phyloP scores from a whole-genome alignment of 2,888 invertebrate species.

The Melipona bicolor region DNA sequence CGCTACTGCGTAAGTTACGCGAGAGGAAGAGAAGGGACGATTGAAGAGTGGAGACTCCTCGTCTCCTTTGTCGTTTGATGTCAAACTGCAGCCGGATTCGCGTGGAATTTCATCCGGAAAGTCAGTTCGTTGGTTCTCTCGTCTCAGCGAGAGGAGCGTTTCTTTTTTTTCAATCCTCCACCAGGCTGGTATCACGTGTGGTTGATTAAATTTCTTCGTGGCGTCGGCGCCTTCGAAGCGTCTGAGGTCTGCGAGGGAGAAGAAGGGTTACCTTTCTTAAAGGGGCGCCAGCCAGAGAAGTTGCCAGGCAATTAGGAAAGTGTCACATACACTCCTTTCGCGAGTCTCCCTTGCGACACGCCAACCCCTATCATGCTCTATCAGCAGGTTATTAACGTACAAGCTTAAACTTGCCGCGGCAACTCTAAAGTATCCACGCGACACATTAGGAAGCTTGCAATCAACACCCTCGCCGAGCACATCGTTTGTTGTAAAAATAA shows the following conservation, averaged over 20 bases:
- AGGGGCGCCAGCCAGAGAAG: conserved; percentile 68
- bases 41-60: background rate
- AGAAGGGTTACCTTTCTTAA: conserved; percentile 80
- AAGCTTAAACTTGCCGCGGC: conserved; percentile 56
- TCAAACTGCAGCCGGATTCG: background rate
- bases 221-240: conserved; percentile 38
- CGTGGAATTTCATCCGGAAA: conserved; percentile 11
- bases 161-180: background rate
- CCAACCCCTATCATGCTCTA: conserved; percentile 77
- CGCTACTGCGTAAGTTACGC: background rate
- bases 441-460: conserved; percentile 45
- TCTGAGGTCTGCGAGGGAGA: conserved; percentile 48
- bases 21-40: background rate
- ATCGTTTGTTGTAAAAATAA: background rate
- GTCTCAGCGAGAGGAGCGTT: background rate
- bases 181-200: conserved; percentile 10
- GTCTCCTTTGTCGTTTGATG: conserved; percentile 17
- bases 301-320: conserved; percentile 83
- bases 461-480: conserved; percentile 31
- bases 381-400: conserved; percentile 73
- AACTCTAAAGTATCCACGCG: conserved; percentile 56
- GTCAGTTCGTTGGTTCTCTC: background rate
- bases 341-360: conserved; percentile 70
- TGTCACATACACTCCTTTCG: conserved; percentile 82
- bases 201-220: conserved; percentile 34